phyloP scores from a whole-genome alignment of 2,113 vertebrate species.

The Malurus elegans region DNA sequence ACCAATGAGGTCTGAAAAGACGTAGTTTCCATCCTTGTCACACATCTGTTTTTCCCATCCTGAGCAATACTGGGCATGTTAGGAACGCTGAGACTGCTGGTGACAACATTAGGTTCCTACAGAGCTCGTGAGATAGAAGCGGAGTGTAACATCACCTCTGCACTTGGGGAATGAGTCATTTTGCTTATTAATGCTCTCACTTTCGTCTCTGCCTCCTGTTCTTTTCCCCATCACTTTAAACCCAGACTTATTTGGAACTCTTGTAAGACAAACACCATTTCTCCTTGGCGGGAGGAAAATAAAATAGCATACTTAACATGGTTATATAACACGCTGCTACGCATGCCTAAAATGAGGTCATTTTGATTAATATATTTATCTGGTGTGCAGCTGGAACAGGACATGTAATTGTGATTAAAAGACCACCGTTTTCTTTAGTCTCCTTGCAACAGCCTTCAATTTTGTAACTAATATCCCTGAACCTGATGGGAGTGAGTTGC shows the following conservation, averaged over 20 bases:
- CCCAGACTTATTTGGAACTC: constrained; percentile 42
- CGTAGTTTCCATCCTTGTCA: background rate
- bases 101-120: background rate
- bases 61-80: background rate
- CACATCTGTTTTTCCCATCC: constrained; percentile 16
- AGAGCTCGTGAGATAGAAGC: background rate
- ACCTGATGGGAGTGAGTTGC: background rate
- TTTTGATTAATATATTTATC: constrained; percentile 68
- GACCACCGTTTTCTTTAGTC: background rate
- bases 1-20: background rate
- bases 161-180: constrained; percentile 36
- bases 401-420: constrained; percentile 3
- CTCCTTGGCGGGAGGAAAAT: constrained; percentile 53
- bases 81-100: background rate
- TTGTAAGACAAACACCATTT: constrained; percentile 48
- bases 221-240: constrained; percentile 2
- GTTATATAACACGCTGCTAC: constrained; percentile 52
- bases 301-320: constrained; percentile 59
- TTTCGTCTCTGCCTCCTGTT: constrained; percentile 39
- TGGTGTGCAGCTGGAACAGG: constrained; percentile 50
- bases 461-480: background rate
- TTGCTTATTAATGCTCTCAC: constrained; percentile 36
- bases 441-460: background rate
- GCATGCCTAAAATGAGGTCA: constrained; percentile 47
- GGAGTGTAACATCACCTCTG: constrained; percentile 36